Conservation (phyloP, 2,797 vertebrate species). For the Monodelphis domestica region DNA sequence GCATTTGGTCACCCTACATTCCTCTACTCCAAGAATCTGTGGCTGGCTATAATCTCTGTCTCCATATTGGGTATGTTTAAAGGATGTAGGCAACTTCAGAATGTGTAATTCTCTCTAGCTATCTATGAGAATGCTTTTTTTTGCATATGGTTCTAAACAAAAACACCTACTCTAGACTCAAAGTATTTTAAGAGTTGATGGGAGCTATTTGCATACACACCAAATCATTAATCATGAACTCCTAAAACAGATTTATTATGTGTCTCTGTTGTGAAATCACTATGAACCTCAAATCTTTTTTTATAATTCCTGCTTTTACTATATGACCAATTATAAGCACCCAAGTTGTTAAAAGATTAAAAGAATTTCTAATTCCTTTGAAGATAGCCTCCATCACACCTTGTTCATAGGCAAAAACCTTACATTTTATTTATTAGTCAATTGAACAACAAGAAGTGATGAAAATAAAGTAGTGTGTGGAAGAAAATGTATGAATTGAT, state of each 20-base stretch:
- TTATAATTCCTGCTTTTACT: neutral
- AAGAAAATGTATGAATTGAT: neutral
- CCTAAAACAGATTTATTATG: neutral
- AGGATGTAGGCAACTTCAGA: neutral
- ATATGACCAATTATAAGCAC: neutral
- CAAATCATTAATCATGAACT: neutral
- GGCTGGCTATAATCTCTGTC: neutral
- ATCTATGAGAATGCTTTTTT: neutral
- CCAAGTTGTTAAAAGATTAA: neutral
- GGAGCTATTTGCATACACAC: neutral
- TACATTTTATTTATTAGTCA: neutral
- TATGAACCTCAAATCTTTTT: neutral
- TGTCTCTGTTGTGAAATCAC: neutral
- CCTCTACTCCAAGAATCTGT: neutral
- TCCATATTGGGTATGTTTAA: neutral
- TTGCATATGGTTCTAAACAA: neutral
- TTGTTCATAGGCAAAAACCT: neutral
- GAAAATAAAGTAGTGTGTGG: neutral
- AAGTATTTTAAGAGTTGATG: too few relatives aligned
- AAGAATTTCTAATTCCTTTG: neutral
- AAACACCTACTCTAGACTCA: neutral
- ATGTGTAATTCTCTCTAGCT: neutral
- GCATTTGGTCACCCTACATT: too few relatives aligned
- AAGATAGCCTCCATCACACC: neutral
- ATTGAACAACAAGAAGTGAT: neutral